Conservation (phyloP, 2,888 invertebrate species). For the Teleogryllus oceanicus region DNA sequence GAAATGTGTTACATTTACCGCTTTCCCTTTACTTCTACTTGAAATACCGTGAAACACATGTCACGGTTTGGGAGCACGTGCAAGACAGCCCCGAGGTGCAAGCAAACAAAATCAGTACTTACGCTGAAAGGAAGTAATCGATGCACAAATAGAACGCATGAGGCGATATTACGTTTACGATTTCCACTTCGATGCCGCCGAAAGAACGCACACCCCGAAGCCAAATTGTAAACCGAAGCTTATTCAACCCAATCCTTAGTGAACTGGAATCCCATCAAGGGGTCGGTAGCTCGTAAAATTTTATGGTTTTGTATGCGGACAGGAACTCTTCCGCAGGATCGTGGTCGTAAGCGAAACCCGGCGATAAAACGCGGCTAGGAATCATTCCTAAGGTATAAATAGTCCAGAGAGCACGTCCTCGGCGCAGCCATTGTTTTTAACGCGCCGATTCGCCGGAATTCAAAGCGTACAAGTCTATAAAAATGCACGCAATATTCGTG, state of each 20-base stretch:
- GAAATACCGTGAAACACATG: no score
- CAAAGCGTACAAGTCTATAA: neutral
- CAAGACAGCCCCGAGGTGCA: no score
- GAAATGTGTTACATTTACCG: no score
- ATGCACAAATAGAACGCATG: neutral
- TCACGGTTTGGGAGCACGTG: no score
- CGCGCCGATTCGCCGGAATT: conserved; percentile 4
- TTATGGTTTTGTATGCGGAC: neutral
- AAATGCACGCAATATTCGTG: neutral
- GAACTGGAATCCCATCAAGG: neutral
- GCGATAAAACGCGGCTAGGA: no score
- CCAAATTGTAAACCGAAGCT: neutral
- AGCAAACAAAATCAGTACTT: no score
- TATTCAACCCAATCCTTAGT: neutral
- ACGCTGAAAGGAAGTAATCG: neutral
- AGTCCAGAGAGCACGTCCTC: neutral
- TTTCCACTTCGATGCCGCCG: neutral
- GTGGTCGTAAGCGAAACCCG: no score
- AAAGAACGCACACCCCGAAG: neutral
- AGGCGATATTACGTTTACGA: neutral
- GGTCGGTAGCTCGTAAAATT: neutral
- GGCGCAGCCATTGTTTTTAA: neutral
- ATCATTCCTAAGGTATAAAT: no score
- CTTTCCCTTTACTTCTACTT: no score
- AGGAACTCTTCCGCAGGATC: neutral